These are phyloP conservation scores for Bergia sp. DNA, from an alignment of 92 coral and sea anemone genomes.

Conservation along the genomic window DNA sequence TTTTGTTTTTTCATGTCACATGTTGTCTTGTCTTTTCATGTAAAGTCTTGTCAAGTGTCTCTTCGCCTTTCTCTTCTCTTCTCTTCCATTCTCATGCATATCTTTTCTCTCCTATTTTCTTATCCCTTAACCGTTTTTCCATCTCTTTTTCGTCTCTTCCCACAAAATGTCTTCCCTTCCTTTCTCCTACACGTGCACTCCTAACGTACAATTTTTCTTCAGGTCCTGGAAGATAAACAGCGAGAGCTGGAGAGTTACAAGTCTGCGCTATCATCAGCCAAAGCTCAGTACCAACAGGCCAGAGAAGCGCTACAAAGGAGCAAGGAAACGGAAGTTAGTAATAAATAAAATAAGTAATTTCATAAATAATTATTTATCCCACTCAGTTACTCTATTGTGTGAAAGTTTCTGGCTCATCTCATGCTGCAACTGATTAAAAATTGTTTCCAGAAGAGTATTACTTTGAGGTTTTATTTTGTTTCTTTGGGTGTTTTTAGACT, in stretches of 20 bases:
- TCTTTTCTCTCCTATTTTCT: not conserved
- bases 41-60: not conserved
- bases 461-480: no score
- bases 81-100: not conserved
- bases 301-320: conserved; percentile 69
- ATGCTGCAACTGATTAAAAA: not conserved
- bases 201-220: not conserved
- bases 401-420: no score
- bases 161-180: no score
- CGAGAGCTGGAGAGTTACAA: conserved; percentile 73
- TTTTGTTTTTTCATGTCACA: not conserved
- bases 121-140: not conserved
- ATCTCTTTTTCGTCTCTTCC: not conserved
- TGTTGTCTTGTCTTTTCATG: not conserved
- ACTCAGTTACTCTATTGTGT: not conserved
- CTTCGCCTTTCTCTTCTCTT: not conserved
- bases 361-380: no score
- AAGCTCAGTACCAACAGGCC: conserved; percentile 76
- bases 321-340: conserved; percentile 72
- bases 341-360: no score
- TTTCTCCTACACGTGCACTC: not conserved
- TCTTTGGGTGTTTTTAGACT: not conserved
- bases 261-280: conserved; percentile 71
- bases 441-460: not conserved
- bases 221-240: conserved; percentile 77